phyloP scores from a whole-genome alignment of 2,888 invertebrate species.

The Hyles lineata region DNA sequence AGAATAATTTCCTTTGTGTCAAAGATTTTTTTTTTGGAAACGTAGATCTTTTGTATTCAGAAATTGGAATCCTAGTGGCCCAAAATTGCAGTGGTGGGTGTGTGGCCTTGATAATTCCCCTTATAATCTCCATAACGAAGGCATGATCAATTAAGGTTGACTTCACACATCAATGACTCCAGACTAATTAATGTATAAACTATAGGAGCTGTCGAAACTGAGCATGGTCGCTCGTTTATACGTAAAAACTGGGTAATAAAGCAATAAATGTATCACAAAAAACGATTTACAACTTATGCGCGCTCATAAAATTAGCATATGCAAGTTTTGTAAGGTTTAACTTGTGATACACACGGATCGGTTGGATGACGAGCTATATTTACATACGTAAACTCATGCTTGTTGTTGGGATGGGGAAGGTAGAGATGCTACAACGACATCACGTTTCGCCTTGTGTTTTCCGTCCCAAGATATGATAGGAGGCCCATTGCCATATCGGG shows the following conservation, averaged over 20 bases:
- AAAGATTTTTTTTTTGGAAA: too few relatives aligned
- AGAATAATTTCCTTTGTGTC: too few relatives aligned
- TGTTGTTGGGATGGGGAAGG: too few relatives aligned
- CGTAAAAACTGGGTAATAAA: constrained; percentile 55
- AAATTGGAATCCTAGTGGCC: too few relatives aligned
- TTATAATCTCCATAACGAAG: not conserved
- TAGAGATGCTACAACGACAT: too few relatives aligned
- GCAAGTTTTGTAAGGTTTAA: constrained; percentile 33
- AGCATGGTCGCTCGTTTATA: constrained; percentile 50
- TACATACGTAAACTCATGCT: not conserved
- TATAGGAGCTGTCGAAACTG: constrained; percentile 46
- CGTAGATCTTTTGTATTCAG: too few relatives aligned
- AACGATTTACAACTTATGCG: constrained; percentile 34
- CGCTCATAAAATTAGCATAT: constrained; percentile 51
- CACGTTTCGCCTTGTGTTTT: too few relatives aligned
- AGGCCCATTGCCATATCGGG: too few relatives aligned
- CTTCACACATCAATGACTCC: constrained; percentile 23
- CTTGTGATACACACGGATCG: not conserved
- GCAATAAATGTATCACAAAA: constrained; percentile 55
- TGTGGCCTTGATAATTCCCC: too few relatives aligned
- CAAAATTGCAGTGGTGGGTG: too few relatives aligned
- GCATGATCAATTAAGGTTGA: not conserved
- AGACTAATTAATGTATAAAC: constrained; percentile 29
- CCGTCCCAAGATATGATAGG: too few relatives aligned
- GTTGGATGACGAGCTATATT: not conserved